These are phyloP conservation scores for Polydesmus complanatus DNA, from an alignment of 2,888 invertebrate species.

Conservation along the genomic window DNA sequence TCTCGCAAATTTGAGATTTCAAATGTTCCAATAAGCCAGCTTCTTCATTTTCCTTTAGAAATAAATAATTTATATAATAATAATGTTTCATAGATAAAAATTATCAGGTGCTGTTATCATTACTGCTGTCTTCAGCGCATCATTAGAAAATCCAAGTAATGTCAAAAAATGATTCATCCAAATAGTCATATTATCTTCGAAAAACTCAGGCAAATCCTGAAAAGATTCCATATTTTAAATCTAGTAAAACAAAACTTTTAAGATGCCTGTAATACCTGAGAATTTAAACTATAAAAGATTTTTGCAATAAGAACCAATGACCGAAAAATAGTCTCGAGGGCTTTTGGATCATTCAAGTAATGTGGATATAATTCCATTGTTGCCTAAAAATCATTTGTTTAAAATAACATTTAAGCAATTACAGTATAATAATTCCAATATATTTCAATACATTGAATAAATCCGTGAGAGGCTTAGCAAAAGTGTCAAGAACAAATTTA, in stretches of 20 bases:
- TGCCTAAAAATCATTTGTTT: conserved; percentile 42
- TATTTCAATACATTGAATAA: conserved; percentile 71
- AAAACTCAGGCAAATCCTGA: conserved; percentile 90
- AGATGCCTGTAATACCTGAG: conserved; percentile 45
- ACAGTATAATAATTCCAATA: conserved; percentile 24
- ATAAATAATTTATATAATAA: conserved; percentile 1
- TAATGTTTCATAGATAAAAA: neutral
- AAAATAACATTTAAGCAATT: conserved; percentile 11
- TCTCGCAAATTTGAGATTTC: conserved; percentile 91
- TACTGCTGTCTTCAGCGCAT: conserved; percentile 53
- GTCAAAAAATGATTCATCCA: conserved; percentile 90
- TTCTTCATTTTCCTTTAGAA: conserved; percentile 57
- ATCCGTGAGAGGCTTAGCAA: conserved; percentile 87
- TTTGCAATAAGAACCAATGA: conserved; percentile 79
- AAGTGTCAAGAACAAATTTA: conserved; percentile 82
- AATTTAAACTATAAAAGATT: conserved; percentile 93
- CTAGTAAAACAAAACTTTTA: neutral
- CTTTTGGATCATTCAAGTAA: conserved; percentile 63
- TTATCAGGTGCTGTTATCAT: no score
- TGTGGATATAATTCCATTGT: conserved; percentile 66
- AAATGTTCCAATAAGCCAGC: conserved; percentile 79
- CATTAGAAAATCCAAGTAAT: conserved; percentile 63
- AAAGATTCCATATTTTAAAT: conserved; percentile 18
- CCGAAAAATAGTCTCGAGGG: conserved; percentile 72
- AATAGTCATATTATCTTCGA: conserved; percentile 88